Evolutionary conservation across 2,113 vertebrate species (phyloP).

Genomic region (Anthoscopus minutus): DNA sequence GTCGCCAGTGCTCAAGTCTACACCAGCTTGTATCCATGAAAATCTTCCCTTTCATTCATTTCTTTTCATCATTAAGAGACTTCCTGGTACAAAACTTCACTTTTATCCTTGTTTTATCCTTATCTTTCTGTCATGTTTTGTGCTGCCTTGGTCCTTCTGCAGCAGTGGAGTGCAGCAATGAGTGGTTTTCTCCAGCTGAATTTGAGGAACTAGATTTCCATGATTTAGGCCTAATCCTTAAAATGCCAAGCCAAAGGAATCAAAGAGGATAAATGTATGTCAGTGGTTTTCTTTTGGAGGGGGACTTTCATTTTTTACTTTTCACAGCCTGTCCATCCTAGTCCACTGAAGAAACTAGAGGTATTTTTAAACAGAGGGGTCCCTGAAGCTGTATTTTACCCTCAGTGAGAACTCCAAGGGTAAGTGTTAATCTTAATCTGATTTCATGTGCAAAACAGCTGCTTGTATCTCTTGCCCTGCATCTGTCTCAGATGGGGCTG

Average conservation of each 20-base stretch:
- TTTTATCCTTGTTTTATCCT: not conserved
- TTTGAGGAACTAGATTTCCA: not conserved
- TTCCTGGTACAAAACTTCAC: not conserved
- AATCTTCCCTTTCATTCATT: not conserved
- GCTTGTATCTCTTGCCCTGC: constrained; percentile 71
- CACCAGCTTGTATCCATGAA: not conserved
- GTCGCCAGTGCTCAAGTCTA: not conserved
- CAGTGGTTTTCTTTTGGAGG: not conserved
- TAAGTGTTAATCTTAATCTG: constrained; percentile 69
- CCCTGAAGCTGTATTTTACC: not conserved
- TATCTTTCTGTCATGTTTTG: not conserved
- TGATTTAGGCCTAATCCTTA: not conserved
- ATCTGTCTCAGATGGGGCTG: constrained; percentile 63
- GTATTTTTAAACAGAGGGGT: not conserved
- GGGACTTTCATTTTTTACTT: not conserved
- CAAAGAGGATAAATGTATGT: not conserved
- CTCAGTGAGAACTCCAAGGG: not conserved
- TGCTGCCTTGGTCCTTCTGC: not conserved
- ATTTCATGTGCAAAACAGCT: constrained; percentile 74
- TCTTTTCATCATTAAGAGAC: not conserved
- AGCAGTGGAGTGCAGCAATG: not conserved
- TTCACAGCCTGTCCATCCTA: not conserved
- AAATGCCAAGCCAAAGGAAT: not conserved
- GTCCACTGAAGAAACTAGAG: not conserved
- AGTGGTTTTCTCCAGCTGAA: not conserved